Conservation (phyloP, 2,888 invertebrate species). For the Empis livida region DNA sequence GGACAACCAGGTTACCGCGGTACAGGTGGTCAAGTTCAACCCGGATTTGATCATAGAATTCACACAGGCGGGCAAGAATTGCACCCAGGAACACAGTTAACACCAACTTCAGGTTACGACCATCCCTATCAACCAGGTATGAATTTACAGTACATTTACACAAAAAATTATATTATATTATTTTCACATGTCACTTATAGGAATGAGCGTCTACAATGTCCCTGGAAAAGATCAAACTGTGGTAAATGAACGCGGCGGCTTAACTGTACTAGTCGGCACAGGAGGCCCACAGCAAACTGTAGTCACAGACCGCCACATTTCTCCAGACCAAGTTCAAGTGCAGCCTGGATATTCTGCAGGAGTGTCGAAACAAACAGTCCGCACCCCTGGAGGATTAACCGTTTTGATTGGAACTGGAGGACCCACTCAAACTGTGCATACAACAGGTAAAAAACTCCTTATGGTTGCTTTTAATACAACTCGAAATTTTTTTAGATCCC, state of each 20-base stretch:
- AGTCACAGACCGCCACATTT: conserved; percentile 10
- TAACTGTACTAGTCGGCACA: conserved; percentile 15
- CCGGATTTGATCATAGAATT: neutral
- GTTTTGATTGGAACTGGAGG: conserved; percentile 15
- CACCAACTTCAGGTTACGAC: neutral
- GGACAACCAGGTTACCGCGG: neutral
- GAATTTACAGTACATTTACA: neutral
- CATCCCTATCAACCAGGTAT: neutral
- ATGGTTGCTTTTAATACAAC: too few relatives aligned
- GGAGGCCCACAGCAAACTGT: conserved; percentile 15
- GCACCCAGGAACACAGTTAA: neutral
- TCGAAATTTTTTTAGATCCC: too few relatives aligned
- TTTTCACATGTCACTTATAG: neutral
- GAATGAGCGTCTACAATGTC: conserved; percentile 5
- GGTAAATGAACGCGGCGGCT: conserved; percentile 9
- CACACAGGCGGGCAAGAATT: neutral
- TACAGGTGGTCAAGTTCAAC: neutral
- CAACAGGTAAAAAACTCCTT: neutral
- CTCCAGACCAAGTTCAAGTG: conserved; percentile 9
- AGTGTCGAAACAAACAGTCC: conserved; percentile 12
- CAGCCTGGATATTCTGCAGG: conserved; percentile 9
- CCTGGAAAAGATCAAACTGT: conserved; percentile 11
- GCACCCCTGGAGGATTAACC: conserved; percentile 11
- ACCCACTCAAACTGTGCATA: conserved; percentile 12
- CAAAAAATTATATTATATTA: neutral